phyloP scores from a whole-genome alignment of 2,113 vertebrate species.

The Oryzias javanicus region DNA sequence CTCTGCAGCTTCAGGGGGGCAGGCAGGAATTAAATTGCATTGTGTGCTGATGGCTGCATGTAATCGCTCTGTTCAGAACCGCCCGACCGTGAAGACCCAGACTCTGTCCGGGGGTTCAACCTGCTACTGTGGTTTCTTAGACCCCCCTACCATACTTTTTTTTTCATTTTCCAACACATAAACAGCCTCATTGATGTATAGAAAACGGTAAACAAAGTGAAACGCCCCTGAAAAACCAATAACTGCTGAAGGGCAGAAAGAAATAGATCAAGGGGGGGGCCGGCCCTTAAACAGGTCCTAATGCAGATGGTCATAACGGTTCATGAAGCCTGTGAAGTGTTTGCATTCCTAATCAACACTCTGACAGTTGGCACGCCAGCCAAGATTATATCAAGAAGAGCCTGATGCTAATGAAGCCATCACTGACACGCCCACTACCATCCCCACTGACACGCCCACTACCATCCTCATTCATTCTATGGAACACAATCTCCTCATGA shows the following conservation, averaged over 20 bases:
- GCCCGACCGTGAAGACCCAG: constrained; percentile 62
- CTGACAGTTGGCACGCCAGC: constrained; percentile 52
- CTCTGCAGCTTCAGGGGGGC: constrained; percentile 47
- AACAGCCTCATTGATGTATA: too few species aligned
- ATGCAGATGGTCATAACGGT: constrained; percentile 54
- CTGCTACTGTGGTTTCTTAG: too few species aligned
- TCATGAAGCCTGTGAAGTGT: constrained; percentile 27
- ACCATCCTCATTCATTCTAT: too few species aligned
- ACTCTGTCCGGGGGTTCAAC: constrained; percentile 40
- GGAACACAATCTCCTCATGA: constrained; percentile 29
- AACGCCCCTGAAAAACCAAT: too few species aligned
- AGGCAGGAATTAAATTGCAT: constrained; percentile 71
- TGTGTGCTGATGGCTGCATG: constrained; percentile 72
- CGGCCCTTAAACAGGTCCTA: background rate
- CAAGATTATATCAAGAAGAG: constrained; percentile 46
- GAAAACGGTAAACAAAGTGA: too few species aligned
- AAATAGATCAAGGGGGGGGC: too few species aligned
- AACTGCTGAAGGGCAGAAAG: too few species aligned
- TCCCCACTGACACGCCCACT: too few species aligned
- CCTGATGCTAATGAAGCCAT: constrained; percentile 33
- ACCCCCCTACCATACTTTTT: too few species aligned
- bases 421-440: too few species aligned
- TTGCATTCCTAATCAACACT: constrained; percentile 47
- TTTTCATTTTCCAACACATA: too few species aligned
- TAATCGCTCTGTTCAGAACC: constrained; percentile 71